Percentiles rank a stretch among this genome's conserved stretches.
Evolutionary conservation across 2,888 invertebrate genomes (phyloP).

Genomic region (Eustalomyia histrio): DNA sequence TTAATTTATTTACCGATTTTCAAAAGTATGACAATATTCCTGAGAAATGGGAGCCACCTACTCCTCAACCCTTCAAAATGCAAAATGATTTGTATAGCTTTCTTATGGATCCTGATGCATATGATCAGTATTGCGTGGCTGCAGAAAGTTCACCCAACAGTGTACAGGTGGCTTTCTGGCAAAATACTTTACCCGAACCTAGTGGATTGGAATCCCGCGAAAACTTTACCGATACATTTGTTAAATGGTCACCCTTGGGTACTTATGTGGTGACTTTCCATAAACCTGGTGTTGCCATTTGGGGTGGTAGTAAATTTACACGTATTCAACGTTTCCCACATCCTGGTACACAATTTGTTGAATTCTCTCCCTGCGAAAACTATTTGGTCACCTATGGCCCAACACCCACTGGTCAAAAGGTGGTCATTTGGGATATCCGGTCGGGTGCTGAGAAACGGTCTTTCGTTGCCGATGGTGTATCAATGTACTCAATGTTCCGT

Average conservation of each 20-base stretch:
- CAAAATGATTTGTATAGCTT: slow-evolving; percentile 96
- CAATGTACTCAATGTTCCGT: slow-evolving; percentile 96
- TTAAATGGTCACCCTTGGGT: slow-evolving; percentile 98
- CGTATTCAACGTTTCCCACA: slow-evolving; percentile 96
- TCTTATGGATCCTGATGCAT: slow-evolving; percentile 95
- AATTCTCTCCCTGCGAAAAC: slow-evolving; percentile 98
- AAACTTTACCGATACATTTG: slow-evolving; percentile 97
- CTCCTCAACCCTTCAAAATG: slow-evolving; percentile 92
- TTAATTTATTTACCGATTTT: slow-evolving; percentile 97
- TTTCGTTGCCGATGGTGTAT: slow-evolving; percentile 91
- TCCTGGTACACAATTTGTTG: slow-evolving; percentile 94
- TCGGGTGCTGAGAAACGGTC: slow-evolving; percentile 96
- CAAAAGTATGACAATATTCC: slow-evolving; percentile 95
- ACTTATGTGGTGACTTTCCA: slow-evolving; percentile 98
- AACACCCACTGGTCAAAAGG: slow-evolving; percentile 86
- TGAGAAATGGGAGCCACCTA: slow-evolving; percentile 95
- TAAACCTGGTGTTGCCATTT: slow-evolving; percentile 95
- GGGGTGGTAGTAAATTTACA: slow-evolving; percentile 96
- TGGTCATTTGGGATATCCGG: slow-evolving; percentile 98
- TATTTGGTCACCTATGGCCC: slow-evolving; percentile 97
- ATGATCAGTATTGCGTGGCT: slow-evolving; percentile 96
- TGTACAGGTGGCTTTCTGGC: slow-evolving; percentile 91
- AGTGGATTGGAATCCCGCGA: slow-evolving; percentile 89
- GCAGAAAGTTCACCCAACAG: slow-evolving; percentile 88
- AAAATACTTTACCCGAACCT: slow-evolving; percentile 94